These are phyloP conservation scores for Parazoanthus swiftii DNA, from an alignment of 92 coral and sea anemone species.

Conservation along the genomic window DNA sequence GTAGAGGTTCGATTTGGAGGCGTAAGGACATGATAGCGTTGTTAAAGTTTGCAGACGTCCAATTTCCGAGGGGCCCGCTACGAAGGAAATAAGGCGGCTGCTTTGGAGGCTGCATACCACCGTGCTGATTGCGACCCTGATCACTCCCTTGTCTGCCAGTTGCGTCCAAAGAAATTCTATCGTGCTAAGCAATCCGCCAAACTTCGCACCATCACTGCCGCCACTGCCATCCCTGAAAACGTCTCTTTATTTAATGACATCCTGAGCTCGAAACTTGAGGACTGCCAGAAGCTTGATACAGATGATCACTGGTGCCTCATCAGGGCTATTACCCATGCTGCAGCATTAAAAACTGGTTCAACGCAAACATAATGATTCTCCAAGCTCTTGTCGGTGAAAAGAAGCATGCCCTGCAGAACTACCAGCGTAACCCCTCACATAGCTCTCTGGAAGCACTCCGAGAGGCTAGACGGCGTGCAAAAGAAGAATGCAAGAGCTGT, in stretches of 20 bases:
- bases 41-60: no score
- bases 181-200: not conserved
- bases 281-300: not conserved
- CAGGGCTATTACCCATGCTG: not conserved
- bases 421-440: not conserved
- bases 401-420: not conserved
- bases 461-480: slow-evolving; percentile 3
- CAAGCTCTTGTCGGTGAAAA: not conserved
- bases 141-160: not conserved
- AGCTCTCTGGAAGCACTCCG: not conserved
- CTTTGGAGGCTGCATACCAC: no score
- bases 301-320: not conserved
- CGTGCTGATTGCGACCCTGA: slow-evolving; percentile 49
- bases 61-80: no score
- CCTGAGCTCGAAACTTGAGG: not conserved
- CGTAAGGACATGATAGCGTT: no score
- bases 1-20: no score
- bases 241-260: not conserved
- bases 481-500: slow-evolving; percentile 2
- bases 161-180: not conserved
- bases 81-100: no score
- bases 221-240: not conserved
- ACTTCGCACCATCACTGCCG: not conserved
- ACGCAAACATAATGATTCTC: not conserved
- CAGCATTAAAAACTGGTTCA: not conserved